A percentile compares a stretch with the other conserved stretches of the same genome.
phyloP scores from a whole-genome alignment of 1,140 invertebrate species.

The Ceratina australensis region DNA sequence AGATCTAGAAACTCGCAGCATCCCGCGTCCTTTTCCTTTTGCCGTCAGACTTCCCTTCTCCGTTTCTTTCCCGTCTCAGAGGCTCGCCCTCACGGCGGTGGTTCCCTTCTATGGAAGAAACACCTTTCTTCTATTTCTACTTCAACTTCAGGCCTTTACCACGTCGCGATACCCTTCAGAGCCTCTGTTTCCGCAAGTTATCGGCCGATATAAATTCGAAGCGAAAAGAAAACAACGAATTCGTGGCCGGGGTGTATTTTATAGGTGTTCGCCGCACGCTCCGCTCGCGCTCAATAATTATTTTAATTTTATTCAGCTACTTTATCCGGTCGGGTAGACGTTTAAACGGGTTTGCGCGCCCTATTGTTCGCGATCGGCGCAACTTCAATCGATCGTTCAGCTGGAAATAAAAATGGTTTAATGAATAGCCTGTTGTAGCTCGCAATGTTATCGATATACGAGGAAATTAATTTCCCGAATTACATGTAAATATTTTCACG shows the following conservation, averaged over 20 bases:
- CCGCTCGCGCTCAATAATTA: slow-evolving; percentile 13
- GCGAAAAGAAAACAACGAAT: slow-evolving; percentile 65
- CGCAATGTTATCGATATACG: neutral
- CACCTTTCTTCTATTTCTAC: slow-evolving; percentile 45
- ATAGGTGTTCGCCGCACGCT: slow-evolving; percentile 2
- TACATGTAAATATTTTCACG: neutral
- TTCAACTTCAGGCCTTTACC: slow-evolving; percentile 24
- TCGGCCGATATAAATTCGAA: slow-evolving; percentile 64
- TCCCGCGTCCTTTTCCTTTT: slow-evolving; percentile 33
- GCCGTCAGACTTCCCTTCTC: slow-evolving; percentile 18
- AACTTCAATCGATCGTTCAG: slow-evolving; percentile 9
- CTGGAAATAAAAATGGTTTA: slow-evolving; percentile 9
- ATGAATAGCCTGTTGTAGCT: neutral
- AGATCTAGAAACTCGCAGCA: slow-evolving; percentile 45
- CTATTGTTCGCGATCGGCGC: slow-evolving; percentile 21
- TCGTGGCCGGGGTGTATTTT: neutral
- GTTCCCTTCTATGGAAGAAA: slow-evolving; percentile 20
- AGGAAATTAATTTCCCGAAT: neutral
- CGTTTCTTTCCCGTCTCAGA: slow-evolving; percentile 9
- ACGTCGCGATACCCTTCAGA: neutral
- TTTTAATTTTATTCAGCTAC: slow-evolving; percentile 25
- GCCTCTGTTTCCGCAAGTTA: slow-evolving; percentile 40
- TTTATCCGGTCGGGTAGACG: neutral
- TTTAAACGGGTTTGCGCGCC: neutral
- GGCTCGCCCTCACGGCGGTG: slow-evolving; percentile 16